Conservation (phyloP, 2,113 vertebrate species). For the Megaceryle maxima region DNA sequence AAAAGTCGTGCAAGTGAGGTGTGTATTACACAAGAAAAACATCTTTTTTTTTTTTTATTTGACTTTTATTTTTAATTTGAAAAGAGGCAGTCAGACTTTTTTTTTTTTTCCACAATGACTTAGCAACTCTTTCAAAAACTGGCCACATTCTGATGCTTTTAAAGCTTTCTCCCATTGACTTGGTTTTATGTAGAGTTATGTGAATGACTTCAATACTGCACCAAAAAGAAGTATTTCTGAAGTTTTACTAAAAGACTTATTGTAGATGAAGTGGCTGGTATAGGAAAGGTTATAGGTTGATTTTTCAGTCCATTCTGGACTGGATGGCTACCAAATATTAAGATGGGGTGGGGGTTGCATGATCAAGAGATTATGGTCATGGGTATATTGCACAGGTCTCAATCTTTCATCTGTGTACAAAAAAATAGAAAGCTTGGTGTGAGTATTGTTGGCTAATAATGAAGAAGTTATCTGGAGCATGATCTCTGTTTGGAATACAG, state of each 20-base stretch:
- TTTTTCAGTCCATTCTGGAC: background rate
- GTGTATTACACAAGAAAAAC: background rate
- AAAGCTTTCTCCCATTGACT: background rate
- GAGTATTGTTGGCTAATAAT: background rate
- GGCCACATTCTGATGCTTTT: background rate
- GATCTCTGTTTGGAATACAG: background rate
- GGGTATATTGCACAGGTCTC: background rate
- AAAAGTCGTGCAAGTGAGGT: background rate
- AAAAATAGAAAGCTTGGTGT: background rate
- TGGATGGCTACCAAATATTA: background rate
- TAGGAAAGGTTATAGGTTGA: background rate
- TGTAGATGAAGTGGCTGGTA: background rate
- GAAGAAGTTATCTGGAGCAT: background rate
- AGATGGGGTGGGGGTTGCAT: rapidly evolving
- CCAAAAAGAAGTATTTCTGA: background rate
- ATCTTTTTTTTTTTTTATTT: background rate
- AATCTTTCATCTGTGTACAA: background rate
- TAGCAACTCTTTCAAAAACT: background rate
- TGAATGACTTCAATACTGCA: background rate
- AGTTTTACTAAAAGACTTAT: background rate
- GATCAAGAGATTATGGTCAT: background rate
- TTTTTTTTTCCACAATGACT: background rate
- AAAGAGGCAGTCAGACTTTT: background rate
- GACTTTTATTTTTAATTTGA: background rate
- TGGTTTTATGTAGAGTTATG: background rate